Evolutionary conservation across 2,888 invertebrate genomes (phyloP).

Genomic region (Oscheius sp.): DNA sequence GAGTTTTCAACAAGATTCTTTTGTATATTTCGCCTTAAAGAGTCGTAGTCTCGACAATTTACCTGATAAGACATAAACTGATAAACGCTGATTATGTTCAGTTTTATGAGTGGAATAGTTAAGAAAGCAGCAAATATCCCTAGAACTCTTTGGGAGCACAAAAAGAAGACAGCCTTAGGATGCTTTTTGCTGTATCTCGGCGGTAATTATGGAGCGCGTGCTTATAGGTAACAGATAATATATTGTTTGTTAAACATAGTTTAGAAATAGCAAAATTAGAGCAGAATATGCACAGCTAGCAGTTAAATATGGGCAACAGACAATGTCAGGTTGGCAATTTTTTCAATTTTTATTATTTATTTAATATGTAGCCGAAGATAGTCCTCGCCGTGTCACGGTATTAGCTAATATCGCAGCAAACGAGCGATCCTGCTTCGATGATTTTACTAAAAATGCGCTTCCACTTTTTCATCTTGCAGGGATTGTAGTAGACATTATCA

Average conservation of each 20-base stretch:
- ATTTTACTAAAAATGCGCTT: slow-evolving; percentile 67
- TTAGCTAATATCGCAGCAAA: slow-evolving; percentile 66
- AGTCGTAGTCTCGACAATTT: too few species aligned
- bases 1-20: too few species aligned
- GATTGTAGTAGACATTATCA: slow-evolving; percentile 62
- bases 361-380: slow-evolving; percentile 50
- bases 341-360: background rate
- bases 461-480: slow-evolving; percentile 71
- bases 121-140: slow-evolving; percentile 42
- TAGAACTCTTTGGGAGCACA: slow-evolving; percentile 59
- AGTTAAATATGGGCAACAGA: slow-evolving; percentile 54
- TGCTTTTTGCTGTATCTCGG: slow-evolving; percentile 55
- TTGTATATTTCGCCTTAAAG: too few species aligned
- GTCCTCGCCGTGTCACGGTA: slow-evolving; percentile 64
- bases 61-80: too few species aligned
- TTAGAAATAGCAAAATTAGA: slow-evolving; percentile 62
- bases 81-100: too few species aligned
- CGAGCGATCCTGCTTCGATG: slow-evolving; percentile 58
- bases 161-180: slow-evolving; percentile 62
- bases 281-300: slow-evolving; percentile 62
- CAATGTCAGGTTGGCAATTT: slow-evolving; percentile 50
- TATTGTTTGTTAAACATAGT: slow-evolving; percentile 6
- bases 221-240: background rate
- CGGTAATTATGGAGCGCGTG: slow-evolving; percentile 41
- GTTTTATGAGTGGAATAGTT: slow-evolving; percentile 33